Evolutionary conservation across 2,113 vertebrate species (phyloP).

Genomic region (Budorcas taxicolor): DNA sequence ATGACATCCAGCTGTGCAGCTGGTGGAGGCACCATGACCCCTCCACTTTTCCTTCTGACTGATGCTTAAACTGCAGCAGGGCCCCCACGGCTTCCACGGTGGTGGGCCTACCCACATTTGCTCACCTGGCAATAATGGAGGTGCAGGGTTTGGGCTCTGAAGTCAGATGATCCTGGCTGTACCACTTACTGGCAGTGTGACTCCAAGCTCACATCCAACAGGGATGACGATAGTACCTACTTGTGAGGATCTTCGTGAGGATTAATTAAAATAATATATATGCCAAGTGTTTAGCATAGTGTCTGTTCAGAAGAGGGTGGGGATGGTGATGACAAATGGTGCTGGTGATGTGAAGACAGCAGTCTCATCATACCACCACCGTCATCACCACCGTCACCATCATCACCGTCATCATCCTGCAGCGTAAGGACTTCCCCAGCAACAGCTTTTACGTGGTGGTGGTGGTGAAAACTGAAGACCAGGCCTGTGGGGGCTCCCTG

Average conservation of each 20-base stretch:
- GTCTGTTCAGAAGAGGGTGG: background rate
- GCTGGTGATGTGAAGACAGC: rapidly evolving
- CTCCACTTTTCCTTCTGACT: background rate
- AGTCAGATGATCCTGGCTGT: background rate
- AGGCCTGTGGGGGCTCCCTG: slow-evolving; percentile 90
- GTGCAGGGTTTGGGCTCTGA: background rate
- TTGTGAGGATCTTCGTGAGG: background rate
- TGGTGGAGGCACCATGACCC: background rate
- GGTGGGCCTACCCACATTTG: background rate
- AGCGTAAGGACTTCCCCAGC: slow-evolving; percentile 96
- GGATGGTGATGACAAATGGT: background rate
- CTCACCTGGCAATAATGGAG: background rate
- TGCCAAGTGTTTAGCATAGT: background rate
- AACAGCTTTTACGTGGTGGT: slow-evolving; percentile 97
- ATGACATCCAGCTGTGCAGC: background rate
- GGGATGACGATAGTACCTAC: background rate
- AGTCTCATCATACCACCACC: background rate
- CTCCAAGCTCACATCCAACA: background rate
- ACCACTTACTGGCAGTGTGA: background rate
- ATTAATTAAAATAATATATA: background rate
- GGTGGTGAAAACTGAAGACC: slow-evolving; percentile 97
- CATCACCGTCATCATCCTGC: rapidly evolving
- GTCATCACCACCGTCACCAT: rapidly evolving
- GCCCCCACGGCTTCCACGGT: background rate
- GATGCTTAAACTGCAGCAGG: background rate